Base-by-base conservation (phyloP, 2,113 vertebrate genomes). In the Rattus rattus region DNA sequence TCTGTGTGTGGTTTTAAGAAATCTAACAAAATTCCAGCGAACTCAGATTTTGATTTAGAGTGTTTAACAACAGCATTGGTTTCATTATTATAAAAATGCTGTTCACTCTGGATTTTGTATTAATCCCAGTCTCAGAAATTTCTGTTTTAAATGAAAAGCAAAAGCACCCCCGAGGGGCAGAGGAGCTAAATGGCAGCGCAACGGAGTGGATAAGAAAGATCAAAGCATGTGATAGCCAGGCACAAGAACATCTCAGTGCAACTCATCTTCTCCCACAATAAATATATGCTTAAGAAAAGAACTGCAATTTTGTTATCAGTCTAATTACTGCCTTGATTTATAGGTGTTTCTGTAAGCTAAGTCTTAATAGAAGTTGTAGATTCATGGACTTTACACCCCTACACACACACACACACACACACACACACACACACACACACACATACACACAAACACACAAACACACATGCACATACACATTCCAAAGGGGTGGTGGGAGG, bases 1-100 rank as follows among this genome's bases (percentile, higher is more conserved):
- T 91, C 92, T 79, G 54, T 9, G 26, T 28, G 28, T 47, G 80
- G 59, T 79, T 97, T 93, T 49, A 73, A 43, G 56, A 92, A 94
- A 89, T 61, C 47, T 83, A 67, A 65, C 7, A 9, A n/a, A 28
- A 67, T 85, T 6, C 91, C 94, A 95, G 65, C 43, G 80, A 94
- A 88, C 16, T 63, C 12, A 92, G 59, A 88, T 2, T 88, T 47
- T 91, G 47, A 83, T 30, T 75, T 94, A n/a, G 52, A 36, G 6
- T 54, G 69, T 87, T 95, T 96, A 83, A 92, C 92, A 94, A 77
- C 92, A 94, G 56, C 12, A 59, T 88, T 65, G 1, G 26, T 83
- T 79, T 90, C 52, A 86, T 65, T 91, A 86, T 86, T 94, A 92
- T 28, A 90, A 94, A 96, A 76, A 63, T 63, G 36, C 67, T 84